Evolutionary conservation across 2,113 vertebrate species (phyloP).

Genomic region (Erythrocebus patas): DNA sequence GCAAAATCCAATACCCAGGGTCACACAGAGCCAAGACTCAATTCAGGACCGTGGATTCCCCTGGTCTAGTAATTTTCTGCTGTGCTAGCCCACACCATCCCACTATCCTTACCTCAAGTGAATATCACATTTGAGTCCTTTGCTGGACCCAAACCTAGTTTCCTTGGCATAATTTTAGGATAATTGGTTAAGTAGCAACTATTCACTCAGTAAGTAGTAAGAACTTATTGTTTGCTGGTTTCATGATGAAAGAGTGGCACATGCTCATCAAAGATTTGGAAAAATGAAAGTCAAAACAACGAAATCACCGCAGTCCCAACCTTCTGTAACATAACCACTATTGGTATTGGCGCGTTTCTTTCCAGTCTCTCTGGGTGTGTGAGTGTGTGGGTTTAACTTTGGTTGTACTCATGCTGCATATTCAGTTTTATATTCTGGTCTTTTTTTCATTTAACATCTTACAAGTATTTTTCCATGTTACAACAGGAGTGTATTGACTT

Average conservation of each 20-base stretch:
- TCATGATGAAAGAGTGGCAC: not conserved
- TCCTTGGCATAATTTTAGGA: conserved; percentile 28
- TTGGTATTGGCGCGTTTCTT: not conserved
- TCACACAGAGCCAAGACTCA: not conserved
- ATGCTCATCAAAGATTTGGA: not conserved
- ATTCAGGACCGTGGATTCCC: not conserved
- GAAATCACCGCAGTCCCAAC: not conserved
- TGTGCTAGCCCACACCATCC: not conserved
- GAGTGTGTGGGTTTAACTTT: not conserved
- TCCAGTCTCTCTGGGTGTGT: not conserved
- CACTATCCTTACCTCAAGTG: not conserved
- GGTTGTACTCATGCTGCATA: not conserved
- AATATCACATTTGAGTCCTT: not conserved
- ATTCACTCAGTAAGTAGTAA: not conserved
- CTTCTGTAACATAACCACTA: not conserved
- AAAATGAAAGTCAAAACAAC: not conserved
- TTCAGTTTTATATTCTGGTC: not conserved
- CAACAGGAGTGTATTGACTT: not conserved
- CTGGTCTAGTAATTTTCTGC: not conserved
- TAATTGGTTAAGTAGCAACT: not conserved
- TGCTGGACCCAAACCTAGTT: not conserved
- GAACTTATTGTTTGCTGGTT: not conserved
- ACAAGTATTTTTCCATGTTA: not conserved
- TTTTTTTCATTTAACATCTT: not conserved
- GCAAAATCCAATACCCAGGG: not conserved